These are phyloP conservation scores for Lepidurus couesii DNA, from an alignment of 1,140 invertebrate species.

Conservation along the genomic window DNA sequence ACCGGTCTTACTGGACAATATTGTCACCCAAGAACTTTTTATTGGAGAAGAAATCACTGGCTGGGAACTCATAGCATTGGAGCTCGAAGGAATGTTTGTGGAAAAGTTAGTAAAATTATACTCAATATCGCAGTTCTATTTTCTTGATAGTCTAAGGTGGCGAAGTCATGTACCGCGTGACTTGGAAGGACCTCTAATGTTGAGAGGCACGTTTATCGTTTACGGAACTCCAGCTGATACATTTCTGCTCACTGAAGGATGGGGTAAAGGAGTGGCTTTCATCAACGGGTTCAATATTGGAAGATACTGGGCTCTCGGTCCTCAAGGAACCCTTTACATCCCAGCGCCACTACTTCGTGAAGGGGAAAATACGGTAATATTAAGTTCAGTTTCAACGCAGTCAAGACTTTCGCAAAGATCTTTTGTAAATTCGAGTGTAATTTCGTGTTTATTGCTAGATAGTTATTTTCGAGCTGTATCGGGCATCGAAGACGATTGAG, in stretches of 20 bases:
- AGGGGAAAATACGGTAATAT: conserved; percentile 49
- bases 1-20: conserved; percentile 46
- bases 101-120: conserved; percentile 35
- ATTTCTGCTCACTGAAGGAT: conserved; percentile 46
- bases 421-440: background rate
- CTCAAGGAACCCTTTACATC: conserved; percentile 54
- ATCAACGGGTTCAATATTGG: conserved; percentile 61
- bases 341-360: conserved; percentile 51
- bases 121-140: background rate
- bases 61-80: conserved; percentile 51
- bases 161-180: background rate
- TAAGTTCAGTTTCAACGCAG: background rate
- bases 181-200: conserved; percentile 41
- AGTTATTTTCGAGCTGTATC: background rate
- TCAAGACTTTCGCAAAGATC: background rate
- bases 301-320: conserved; percentile 54
- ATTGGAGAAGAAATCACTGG: conserved; percentile 40
- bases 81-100: conserved; percentile 49
- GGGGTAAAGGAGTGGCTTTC: conserved; percentile 55
- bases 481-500: background rate
- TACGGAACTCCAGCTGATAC: conserved; percentile 42
- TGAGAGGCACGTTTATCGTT: conserved; percentile 40
- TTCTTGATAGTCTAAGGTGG: conserved; percentile 37
- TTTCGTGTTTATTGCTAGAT: background rate
- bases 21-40: background rate